Percentiles rank a stretch among this genome's conserved stretches.
Evolutionary conservation across 2,888 invertebrate genomes (phyloP).

Genomic region (Drosophila anomalata): DNA sequence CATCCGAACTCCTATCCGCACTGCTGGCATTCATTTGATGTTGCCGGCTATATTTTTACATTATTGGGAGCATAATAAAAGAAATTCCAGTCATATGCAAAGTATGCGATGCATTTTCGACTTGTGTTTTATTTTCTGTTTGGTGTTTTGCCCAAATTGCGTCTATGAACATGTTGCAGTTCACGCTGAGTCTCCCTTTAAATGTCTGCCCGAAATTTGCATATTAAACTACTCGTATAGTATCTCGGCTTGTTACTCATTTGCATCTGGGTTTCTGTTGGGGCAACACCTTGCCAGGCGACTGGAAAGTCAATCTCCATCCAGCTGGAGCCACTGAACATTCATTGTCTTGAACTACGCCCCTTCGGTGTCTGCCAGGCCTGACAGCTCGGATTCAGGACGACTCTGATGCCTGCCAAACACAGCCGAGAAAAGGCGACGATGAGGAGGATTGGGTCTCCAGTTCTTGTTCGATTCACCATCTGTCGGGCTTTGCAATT

Average conservation of each 20-base stretch:
- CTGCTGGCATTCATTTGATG: conserved; percentile 58
- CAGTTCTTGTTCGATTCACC: conserved; percentile 33
- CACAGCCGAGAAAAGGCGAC: conserved; percentile 21
- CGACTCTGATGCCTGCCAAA: conserved; percentile 18
- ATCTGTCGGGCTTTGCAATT: conserved; percentile 63
- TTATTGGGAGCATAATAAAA: conserved; percentile 64
- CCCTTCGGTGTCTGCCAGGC: conserved; percentile 63
- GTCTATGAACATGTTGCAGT: conserved; percentile 20
- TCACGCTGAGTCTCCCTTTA: conserved; percentile 48
- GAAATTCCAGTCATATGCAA: conserved; percentile 61
- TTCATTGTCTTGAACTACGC: conserved; percentile 64
- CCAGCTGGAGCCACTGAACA: conserved; percentile 35
- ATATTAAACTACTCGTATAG: conserved; percentile 42
- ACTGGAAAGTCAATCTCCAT: conserved; percentile 45
- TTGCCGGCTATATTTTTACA: conserved; percentile 25
- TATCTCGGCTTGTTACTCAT: conserved; percentile 40
- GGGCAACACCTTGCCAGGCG: conserved; percentile 39
- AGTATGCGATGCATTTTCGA: conserved; percentile 64
- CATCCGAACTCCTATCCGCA: conserved; percentile 31
- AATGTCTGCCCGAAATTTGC: conserved; percentile 62
- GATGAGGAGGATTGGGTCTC: conserved; percentile 22
- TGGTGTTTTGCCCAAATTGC: conserved; percentile 18
- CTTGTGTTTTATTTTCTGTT: conserved; percentile 10
- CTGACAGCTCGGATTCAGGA: conserved; percentile 53
- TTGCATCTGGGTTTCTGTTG: conserved; percentile 53